Evolutionary conservation across 2,888 invertebrate species (phyloP).

Genomic region (Eulithis testata): DNA sequence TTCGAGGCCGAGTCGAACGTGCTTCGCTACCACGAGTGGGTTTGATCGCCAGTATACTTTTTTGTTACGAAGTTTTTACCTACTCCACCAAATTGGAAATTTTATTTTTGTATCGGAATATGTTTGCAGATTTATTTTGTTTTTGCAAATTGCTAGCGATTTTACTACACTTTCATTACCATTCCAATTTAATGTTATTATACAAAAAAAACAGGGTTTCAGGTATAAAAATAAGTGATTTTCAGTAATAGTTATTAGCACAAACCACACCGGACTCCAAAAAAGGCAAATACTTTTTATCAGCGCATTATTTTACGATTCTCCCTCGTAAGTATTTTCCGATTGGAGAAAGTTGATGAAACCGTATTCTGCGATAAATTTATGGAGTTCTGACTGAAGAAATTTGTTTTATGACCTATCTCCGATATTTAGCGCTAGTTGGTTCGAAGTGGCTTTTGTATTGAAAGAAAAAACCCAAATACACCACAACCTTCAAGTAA

Average conservation of each 20-base stretch:
- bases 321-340: slow-evolving; percentile 37
- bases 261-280: background rate
- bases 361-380: slow-evolving; percentile 16
- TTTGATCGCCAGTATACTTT: slow-evolving; percentile 46
- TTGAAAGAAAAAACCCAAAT: no score
- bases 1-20: slow-evolving; percentile 54
- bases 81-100: slow-evolving; percentile 7
- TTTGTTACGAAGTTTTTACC: slow-evolving; percentile 45
- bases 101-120: background rate
- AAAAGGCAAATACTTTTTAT: slow-evolving; percentile 38
- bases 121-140: no score
- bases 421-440: no score
- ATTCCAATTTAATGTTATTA: no score
- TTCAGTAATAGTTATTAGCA: slow-evolving; percentile 16
- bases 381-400: no score
- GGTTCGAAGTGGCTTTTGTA: no score
- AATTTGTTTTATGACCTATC: no score
- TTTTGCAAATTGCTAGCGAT: no score
- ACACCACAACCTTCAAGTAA: background rate
- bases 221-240: slow-evolving; percentile 38
- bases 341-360: slow-evolving; percentile 35
- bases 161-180: no score
- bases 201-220: no score
- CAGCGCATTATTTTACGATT: slow-evolving; percentile 33
- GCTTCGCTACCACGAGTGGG: slow-evolving; percentile 46